Conservation (phyloP, 2,888 invertebrate genomes). For the Ditylenchus weischeri region DNA sequence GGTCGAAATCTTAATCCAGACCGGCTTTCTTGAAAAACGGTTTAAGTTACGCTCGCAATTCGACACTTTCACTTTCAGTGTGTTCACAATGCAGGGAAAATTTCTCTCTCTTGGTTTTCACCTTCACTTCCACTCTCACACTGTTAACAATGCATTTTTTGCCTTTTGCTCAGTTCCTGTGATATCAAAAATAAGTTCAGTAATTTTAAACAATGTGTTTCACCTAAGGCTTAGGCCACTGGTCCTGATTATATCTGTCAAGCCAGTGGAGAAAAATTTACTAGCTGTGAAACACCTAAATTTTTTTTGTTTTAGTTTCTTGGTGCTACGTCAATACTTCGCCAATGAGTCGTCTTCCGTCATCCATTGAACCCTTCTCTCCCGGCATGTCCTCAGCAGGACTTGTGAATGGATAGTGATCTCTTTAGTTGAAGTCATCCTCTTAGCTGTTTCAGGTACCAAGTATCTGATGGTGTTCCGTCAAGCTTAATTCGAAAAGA, state of each 20-base stretch:
- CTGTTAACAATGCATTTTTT: slow-evolving; percentile 81
- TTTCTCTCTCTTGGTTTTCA: too few species aligned
- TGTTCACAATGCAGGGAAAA: too few species aligned
- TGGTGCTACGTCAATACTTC: slow-evolving; percentile 69
- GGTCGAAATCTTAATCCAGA: too few species aligned
- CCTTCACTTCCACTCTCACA: too few species aligned
- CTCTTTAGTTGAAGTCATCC: too few species aligned
- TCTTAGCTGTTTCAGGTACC: slow-evolving; percentile 57
- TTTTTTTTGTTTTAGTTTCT: slow-evolving; percentile 35
- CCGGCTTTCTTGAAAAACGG: too few species aligned
- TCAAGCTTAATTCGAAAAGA: slow-evolving; percentile 8
- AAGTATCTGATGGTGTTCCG: slow-evolving; percentile 27
- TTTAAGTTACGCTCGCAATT: too few species aligned
- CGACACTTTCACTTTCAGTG: slow-evolving; percentile 81
- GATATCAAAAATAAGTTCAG: slow-evolving; percentile 34
- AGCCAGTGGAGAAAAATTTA: too few species aligned
- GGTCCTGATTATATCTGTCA: too few species aligned
- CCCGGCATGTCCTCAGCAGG: slow-evolving; percentile 86
- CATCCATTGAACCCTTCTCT: slow-evolving; percentile 77
- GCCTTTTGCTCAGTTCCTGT: slow-evolving; percentile 64
- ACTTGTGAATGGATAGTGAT: slow-evolving; percentile 71
- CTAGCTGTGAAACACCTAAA: too few species aligned
- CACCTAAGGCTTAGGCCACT: too few species aligned
- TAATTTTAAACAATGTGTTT: too few species aligned
- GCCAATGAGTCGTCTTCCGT: slow-evolving; percentile 84